A percentile compares a stretch with the other conserved stretches of the same genome.
These are phyloP conservation scores for Tursiops truncatus DNA, from an alignment of 2,113 vertebrate genomes.

Conservation along the genomic window DNA sequence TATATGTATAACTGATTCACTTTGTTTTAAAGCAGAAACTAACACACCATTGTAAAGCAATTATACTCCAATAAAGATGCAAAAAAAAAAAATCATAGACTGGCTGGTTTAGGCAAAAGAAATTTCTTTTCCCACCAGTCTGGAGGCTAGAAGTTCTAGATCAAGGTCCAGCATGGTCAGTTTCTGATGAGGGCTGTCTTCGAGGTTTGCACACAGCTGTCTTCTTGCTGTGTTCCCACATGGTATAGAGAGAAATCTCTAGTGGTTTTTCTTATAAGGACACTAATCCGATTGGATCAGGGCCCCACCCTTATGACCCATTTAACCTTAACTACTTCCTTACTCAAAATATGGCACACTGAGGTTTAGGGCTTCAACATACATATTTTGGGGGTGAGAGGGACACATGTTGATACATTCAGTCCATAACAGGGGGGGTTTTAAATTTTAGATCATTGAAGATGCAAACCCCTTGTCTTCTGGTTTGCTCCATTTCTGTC, in stretches of 20 bases:
- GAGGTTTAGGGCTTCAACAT: neutral
- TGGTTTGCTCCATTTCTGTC: neutral
- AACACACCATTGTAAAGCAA: too few relatives aligned
- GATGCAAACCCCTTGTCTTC: neutral
- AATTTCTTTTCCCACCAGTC: neutral
- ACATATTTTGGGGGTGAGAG: neutral
- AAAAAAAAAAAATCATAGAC: too few relatives aligned
- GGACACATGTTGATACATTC: neutral
- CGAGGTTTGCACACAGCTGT: too few relatives aligned
- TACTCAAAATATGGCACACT: neutral
- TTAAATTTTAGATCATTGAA: neutral
- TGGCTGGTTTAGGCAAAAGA: neutral
- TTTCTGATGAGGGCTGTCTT: neutral
- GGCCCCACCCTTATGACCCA: neutral
- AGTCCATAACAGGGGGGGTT: neutral
- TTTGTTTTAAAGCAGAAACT: too few relatives aligned
- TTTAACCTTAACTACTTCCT: neutral
- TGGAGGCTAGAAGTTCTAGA: neutral
- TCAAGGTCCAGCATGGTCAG: neutral
- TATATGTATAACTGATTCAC: too few relatives aligned
- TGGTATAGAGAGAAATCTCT: neutral
- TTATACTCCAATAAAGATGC: too few relatives aligned
- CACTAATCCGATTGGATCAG: neutral
- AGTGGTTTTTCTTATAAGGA: neutral
- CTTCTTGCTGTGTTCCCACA: neutral